phyloP scores from a whole-genome alignment of 2,113 vertebrate genomes.

The Potamarius usumacintae region DNA sequence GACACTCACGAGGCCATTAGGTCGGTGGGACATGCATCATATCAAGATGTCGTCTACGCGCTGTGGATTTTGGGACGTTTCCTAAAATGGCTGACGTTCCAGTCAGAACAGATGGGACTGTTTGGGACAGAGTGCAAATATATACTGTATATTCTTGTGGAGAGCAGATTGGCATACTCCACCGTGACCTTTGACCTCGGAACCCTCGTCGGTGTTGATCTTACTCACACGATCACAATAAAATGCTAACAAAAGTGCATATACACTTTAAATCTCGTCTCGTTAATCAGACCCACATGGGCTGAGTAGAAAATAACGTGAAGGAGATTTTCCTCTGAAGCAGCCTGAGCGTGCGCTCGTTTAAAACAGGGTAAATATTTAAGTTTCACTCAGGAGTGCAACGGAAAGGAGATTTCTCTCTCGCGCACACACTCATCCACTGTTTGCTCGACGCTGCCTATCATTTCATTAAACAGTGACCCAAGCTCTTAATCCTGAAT shows the following conservation, averaged over 20 bases:
- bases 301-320: not conserved
- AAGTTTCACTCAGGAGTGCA: conserved; percentile 12
- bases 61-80: not conserved
- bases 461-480: conserved; percentile 36
- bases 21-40: not conserved
- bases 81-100: not conserved
- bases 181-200: not conserved
- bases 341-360: not conserved
- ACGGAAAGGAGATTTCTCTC: conserved; percentile 4
- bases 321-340: not conserved
- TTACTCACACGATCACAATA: not conserved
- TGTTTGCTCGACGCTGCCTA: conserved; percentile 13
- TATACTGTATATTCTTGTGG: not conserved
- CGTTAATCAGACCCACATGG: not conserved
- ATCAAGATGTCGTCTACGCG: not conserved
- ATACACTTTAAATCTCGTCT: not conserved
- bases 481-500: conserved; percentile 32
- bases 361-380: conserved; percentile 38
- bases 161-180: not conserved
- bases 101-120: conserved; percentile 10
- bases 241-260: not conserved
- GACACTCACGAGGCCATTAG: not conserved
- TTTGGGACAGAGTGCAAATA: not conserved
- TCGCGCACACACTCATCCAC: not conserved
- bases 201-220: not conserved